Evolutionary conservation across 1,140 invertebrate genomes (phyloP).

Genomic region (Yoshiicerus persimilis): DNA sequence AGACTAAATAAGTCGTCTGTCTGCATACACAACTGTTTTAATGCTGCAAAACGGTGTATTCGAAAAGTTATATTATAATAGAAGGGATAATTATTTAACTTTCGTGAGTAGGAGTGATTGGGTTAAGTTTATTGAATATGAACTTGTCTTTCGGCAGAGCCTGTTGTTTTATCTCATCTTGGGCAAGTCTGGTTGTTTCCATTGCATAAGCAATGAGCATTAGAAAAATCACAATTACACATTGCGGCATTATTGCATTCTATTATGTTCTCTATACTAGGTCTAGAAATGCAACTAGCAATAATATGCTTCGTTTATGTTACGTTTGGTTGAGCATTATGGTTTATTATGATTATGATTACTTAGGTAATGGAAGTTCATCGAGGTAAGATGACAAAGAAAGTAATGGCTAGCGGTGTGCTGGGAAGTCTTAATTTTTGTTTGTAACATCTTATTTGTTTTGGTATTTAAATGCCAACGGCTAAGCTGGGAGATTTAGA

Average conservation of each 20-base stretch:
- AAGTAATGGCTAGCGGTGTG: constrained; percentile 1
- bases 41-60: neutral
- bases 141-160: neutral
- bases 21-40: neutral
- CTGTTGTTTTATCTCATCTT: neutral
- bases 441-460: constrained; percentile 34
- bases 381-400: neutral
- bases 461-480: constrained; percentile 36
- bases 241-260: neutral
- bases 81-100: neutral
- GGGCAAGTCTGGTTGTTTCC: constrained; percentile 9
- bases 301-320: neutral
- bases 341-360: constrained; percentile 10
- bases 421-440: constrained; percentile 7
- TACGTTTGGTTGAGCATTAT: neutral
- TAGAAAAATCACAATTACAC: neutral
- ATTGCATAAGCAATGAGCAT: no score
- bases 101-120: constrained; percentile 18
- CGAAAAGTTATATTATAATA: neutral
- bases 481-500: neutral
- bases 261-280: neutral
- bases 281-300: neutral
- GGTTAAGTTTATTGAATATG: constrained; percentile 3
- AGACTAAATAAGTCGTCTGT: neutral
- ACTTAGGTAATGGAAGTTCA: neutral